phyloP scores from a whole-genome alignment of 2,113 vertebrate species.

The Gobiocypris rarus region DNA sequence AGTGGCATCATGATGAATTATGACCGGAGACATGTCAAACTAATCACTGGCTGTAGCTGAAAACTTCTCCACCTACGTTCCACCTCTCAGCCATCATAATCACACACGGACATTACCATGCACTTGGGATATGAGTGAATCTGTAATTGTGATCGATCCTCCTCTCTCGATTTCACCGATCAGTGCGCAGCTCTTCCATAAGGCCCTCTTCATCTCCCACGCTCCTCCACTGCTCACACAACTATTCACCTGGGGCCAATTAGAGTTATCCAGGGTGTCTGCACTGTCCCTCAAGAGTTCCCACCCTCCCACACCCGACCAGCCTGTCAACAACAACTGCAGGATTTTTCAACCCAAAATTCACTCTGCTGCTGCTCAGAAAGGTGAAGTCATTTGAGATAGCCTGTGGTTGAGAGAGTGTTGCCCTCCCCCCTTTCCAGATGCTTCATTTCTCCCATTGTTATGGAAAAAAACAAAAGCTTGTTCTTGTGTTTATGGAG shows the following conservation, averaged over 20 bases:
- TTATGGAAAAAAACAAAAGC: conserved; percentile 43
- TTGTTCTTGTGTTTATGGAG: conserved; percentile 37
- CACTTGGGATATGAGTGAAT: conserved; percentile 31
- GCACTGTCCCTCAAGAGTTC: conserved; percentile 36
- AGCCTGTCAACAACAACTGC: conserved; percentile 50
- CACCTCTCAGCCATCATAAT: conserved; percentile 12
- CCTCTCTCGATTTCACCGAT: not conserved
- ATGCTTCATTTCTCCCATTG: conserved; percentile 14
- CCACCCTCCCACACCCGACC: conserved; percentile 40
- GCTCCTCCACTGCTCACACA: conserved; percentile 21
- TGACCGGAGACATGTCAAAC: not conserved
- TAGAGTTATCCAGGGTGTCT: conserved; percentile 45
- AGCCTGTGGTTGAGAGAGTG: conserved; percentile 9
- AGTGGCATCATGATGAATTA: conserved; percentile 22
- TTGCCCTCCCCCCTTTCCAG: not conserved
- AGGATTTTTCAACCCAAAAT: conserved; percentile 36
- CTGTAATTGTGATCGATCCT: conserved; percentile 37
- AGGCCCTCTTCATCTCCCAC: conserved; percentile 25
- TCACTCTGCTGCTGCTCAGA: not conserved
- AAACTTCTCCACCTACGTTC: not conserved
- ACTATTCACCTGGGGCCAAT: conserved; percentile 51
- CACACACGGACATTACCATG: not conserved
- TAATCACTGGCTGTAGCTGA: not conserved
- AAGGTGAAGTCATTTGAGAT: conserved; percentile 17
- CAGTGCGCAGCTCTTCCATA: not conserved